These are phyloP conservation scores for Poeciliopsis turrubarensis DNA, from an alignment of 2,113 vertebrate genomes.

Conservation along the genomic window DNA sequence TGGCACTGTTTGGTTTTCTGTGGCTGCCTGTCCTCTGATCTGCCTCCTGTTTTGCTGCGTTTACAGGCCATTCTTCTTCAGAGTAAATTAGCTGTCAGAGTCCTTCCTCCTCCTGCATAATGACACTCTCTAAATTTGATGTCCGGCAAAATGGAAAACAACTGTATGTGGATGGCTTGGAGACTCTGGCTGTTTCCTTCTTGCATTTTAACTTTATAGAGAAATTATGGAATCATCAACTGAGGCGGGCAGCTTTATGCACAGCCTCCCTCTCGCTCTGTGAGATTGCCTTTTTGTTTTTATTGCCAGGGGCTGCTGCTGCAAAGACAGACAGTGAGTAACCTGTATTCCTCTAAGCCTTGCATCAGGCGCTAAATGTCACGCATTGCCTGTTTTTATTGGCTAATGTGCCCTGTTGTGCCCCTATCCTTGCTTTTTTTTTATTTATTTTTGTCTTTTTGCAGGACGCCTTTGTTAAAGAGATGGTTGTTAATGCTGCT, in stretches of 20 bases:
- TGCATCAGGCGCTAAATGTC: slow-evolving; percentile 80
- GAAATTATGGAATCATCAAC: slow-evolving; percentile 62
- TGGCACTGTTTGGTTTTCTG: slow-evolving; percentile 69
- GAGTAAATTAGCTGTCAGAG: slow-evolving; percentile 8
- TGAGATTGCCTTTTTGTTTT: slow-evolving; percentile 78
- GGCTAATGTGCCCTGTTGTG: slow-evolving; percentile 77
- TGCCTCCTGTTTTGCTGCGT: slow-evolving; percentile 4
- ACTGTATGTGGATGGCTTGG: slow-evolving; percentile 30
- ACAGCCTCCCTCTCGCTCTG: slow-evolving; percentile 43
- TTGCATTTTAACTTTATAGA: slow-evolving; percentile 38
- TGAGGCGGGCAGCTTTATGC: slow-evolving; percentile 61
- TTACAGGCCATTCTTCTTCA: slow-evolving; percentile 18
- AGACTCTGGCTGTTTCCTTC: slow-evolving; percentile 40
- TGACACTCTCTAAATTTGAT: neutral
- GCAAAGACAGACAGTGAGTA: slow-evolving; percentile 54
- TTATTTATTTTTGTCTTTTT: slow-evolving; percentile 23
- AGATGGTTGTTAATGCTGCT: slow-evolving; percentile 80
- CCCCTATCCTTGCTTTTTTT: slow-evolving; percentile 65
- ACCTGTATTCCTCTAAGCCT: slow-evolving; percentile 66
- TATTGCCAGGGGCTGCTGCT: slow-evolving; percentile 67
- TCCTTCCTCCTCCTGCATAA: neutral
- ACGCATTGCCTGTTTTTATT: slow-evolving; percentile 84
- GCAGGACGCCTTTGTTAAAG: slow-evolving; percentile 80
- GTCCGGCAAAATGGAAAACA: slow-evolving; percentile 9
- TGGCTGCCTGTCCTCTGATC: slow-evolving; percentile 11